Conservation (phyloP, 1,140 invertebrate genomes). For the Polypedilum vanderplanki region DNA sequence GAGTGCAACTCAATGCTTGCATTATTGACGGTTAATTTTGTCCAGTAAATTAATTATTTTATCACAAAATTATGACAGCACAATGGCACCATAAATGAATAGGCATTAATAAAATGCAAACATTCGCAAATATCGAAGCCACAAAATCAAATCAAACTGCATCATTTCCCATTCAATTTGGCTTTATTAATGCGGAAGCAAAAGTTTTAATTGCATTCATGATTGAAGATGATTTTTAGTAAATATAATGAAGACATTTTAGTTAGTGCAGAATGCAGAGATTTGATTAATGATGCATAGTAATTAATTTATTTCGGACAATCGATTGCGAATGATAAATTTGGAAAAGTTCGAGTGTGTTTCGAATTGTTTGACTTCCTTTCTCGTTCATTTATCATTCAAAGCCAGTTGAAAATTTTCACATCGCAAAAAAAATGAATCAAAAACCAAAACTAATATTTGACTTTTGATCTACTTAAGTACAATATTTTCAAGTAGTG, state of each 20-base stretch:
- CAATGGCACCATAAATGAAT: not conserved
- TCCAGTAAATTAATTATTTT: slow-evolving; percentile 19
- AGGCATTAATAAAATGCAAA: too few species aligned
- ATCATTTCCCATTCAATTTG: too few species aligned
- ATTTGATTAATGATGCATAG: not conserved
- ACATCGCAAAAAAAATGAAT: too few species aligned
- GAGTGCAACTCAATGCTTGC: not conserved
- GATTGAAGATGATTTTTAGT: slow-evolving; percentile 3
- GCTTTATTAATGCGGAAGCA: too few species aligned
- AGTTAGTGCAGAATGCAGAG: not conserved
- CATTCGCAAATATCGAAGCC: not conserved
- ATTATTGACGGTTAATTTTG: slow-evolving; percentile 19
- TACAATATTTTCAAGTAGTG: too few species aligned
- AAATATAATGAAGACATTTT: not conserved
- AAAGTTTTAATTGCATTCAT: too few species aligned
- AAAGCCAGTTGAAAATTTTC: not conserved
- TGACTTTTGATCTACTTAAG: not conserved
- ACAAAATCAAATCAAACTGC: not conserved
- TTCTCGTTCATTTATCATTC: not conserved
- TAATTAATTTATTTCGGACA: slow-evolving; percentile 19
- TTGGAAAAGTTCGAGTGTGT: not conserved
- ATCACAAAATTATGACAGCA: slow-evolving; percentile 18
- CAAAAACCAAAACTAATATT: slow-evolving; percentile 19
- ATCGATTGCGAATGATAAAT: slow-evolving; percentile 5
- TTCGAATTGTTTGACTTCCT: slow-evolving; percentile 1